These are phyloP conservation scores for Eurosta solidaginis DNA, from an alignment of 1,140 invertebrate genomes.

Conservation along the genomic window DNA sequence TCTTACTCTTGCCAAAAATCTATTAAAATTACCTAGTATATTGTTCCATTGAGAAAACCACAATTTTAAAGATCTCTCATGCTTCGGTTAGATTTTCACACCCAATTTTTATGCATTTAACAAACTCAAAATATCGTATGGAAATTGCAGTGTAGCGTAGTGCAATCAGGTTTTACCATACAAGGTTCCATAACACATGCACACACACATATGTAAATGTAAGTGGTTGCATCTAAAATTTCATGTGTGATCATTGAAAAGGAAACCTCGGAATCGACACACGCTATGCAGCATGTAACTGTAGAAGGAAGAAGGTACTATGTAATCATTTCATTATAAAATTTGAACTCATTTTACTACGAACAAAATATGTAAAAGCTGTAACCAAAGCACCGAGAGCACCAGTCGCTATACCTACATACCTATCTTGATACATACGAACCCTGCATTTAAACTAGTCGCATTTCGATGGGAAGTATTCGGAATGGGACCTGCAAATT, in stretches of 20 bases:
- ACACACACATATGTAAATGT: background rate
- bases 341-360: conserved; percentile 23
- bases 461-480: too few relatives aligned
- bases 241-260: background rate
- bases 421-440: too few relatives aligned
- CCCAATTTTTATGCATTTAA: conserved; percentile 1
- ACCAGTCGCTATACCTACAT: background rate
- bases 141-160: background rate
- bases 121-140: background rate
- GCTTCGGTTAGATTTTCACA: background rate
- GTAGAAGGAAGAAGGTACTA: background rate
- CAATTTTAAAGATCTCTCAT: background rate
- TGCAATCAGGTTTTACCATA: conserved; percentile 8
- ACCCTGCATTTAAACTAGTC: too few relatives aligned
- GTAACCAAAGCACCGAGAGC: background rate
- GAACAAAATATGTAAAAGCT: background rate
- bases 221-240: too few relatives aligned
- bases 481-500: too few relatives aligned
- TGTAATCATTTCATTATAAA: conserved; percentile 26
- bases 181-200: background rate
- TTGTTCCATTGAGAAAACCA: background rate
- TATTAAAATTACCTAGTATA: too few relatives aligned
- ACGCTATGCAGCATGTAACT: background rate
- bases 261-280: background rate
- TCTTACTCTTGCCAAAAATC: too few relatives aligned